Evolutionary conservation across 2,888 invertebrate genomes (phyloP), one percentile per base, ranked within the genome.

Genomic region (Tuberolachnus salignus): DNA sequence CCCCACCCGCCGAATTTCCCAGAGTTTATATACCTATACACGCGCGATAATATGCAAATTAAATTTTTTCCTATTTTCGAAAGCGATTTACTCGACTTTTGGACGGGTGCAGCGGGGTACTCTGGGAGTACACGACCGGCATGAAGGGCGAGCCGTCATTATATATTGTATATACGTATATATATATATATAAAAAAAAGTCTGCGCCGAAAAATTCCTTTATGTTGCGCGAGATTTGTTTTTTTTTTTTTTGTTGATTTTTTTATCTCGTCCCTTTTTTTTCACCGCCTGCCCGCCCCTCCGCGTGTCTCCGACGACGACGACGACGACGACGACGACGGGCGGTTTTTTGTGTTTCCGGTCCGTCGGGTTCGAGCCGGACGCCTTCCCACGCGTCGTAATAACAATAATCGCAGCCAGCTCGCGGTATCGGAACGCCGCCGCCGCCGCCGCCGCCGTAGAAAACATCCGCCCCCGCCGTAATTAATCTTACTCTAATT

Each of bases 401-500:
- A 66, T 64, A 74, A 74, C 64, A 74, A 66, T 75, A 26, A n/a
- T 66, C 44, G 46, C 34, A 26, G 26, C 26, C 26, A 46, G 46
- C 44, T 26, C 13, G 19, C 11, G 63, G 11, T 42, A 63, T 73
- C 42, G 71, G 59, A 73, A 61, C 42, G 72, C 26, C 34, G 34
- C 51, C 19, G 42, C 34, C 6, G 10, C 14, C 19, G 34, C 61
- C 19, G 63, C 44, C 0, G n/a, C n/a, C 3, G 42, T 8, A 13
- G 26, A 69, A 55, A 34, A 69, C 42, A 42, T 59, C 49, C 55
- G 11, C 49, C 26, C 13, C 26, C n/a, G 67, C 59, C 13, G 59
- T 57, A 59, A 78, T 67, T 78, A 78, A 78, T 66, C 67, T 67
- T 55, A 13, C 49, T 16, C 66, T 67, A 78, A 78, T 78, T 78